These are phyloP conservation scores for Ctenochaetus hawaiiensis DNA, from an alignment of 2,797 vertebrate species.

Conservation along the genomic window DNA sequence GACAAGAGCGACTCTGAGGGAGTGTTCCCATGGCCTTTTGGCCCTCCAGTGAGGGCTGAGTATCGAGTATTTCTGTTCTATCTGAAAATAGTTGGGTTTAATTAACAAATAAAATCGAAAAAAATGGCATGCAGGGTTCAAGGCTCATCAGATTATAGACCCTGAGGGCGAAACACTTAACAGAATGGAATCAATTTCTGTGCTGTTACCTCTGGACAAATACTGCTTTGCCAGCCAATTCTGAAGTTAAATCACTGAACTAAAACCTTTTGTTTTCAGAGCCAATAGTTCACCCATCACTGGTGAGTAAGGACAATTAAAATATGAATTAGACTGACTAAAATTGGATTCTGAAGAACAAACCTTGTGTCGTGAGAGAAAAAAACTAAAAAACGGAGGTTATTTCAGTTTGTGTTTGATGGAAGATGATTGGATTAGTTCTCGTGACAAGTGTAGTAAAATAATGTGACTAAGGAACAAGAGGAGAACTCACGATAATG, in stretches of 20 bases:
- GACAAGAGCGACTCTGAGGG: constrained; percentile 4
- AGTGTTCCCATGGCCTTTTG: not conserved
- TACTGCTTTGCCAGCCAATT: not conserved
- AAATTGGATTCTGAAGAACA: not conserved
- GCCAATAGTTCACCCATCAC: not conserved
- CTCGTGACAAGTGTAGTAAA: constrained; percentile 1
- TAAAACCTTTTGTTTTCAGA: not conserved
- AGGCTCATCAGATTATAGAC: not conserved
- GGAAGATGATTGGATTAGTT: not conserved
- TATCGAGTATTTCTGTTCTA: not conserved
- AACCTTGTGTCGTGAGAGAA: not conserved
- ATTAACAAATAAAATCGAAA: not conserved
- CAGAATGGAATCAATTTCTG: not conserved
- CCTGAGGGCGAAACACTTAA: not conserved
- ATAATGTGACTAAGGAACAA: not conserved
- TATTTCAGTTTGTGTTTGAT: not conserved
- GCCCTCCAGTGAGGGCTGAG: not conserved
- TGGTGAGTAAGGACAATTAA: not conserved
- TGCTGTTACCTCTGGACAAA: not conserved
- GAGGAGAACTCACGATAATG: not conserved
- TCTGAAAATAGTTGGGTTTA: constrained; percentile 4
- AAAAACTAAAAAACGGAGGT: not conserved
- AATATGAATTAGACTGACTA: constrained; percentile 8
- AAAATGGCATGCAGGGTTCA: not conserved
- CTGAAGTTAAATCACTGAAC: not conserved